Conservation (phyloP, 2,888 invertebrate species). For the Ethmia dodecea region DNA sequence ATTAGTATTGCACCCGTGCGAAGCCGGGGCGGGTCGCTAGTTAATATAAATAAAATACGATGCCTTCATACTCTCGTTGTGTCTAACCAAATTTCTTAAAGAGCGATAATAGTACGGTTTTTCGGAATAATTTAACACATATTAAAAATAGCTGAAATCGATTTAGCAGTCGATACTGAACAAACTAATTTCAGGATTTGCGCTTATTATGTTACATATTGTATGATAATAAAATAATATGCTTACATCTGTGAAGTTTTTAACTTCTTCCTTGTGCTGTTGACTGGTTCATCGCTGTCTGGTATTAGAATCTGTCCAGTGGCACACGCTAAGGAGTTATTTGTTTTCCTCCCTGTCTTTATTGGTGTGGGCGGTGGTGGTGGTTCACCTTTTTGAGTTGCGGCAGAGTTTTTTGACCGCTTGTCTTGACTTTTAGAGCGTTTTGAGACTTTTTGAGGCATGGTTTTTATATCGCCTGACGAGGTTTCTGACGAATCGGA, state of each 20-base stretch:
- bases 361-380: slow-evolving; percentile 56
- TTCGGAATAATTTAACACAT: too few relatives aligned
- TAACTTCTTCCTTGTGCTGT: slow-evolving; percentile 75
- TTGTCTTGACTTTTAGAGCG: slow-evolving; percentile 50
- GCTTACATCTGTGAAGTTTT: slow-evolving; percentile 84
- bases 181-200: too few relatives aligned
- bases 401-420: slow-evolving; percentile 56
- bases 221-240: too few relatives aligned
- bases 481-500: slow-evolving; percentile 52
- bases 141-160: too few relatives aligned
- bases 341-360: slow-evolving; percentile 86
- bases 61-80: too few relatives aligned
- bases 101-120: too few relatives aligned
- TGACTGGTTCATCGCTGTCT: slow-evolving; percentile 60
- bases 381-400: slow-evolving; percentile 56
- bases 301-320: slow-evolving; percentile 90
- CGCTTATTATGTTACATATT: too few relatives aligned
- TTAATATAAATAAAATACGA: too few relatives aligned
- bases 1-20: too few relatives aligned
- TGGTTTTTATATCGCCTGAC: slow-evolving; percentile 46
- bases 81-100: too few relatives aligned
- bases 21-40: too few relatives aligned
- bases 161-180: too few relatives aligned
- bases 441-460: slow-evolving; percentile 57
- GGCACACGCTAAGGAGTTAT: slow-evolving; percentile 90